Conservation (phyloP, 2,113 vertebrate genomes). For the Nanorana parkeri region DNA sequence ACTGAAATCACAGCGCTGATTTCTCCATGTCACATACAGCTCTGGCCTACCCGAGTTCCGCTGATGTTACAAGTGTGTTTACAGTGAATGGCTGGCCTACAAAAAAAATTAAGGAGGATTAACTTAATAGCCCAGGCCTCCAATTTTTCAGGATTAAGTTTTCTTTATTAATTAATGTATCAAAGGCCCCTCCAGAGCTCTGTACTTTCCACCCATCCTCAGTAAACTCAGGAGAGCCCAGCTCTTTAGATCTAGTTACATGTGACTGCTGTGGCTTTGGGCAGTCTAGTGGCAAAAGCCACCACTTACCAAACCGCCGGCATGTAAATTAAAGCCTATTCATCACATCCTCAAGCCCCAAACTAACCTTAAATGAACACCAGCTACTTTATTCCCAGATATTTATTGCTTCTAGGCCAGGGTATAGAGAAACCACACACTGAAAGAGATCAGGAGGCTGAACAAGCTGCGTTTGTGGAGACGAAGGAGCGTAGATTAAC, state of each 20-base stretch:
- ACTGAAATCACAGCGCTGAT: too few relatives aligned
- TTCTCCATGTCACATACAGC: too few relatives aligned
- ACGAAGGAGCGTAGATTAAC: conserved; percentile 49
- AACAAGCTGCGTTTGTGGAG: conserved; percentile 55
- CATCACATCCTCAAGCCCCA: conserved; percentile 63
- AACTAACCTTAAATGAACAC: conserved; percentile 64
- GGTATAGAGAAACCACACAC: conserved; percentile 52
- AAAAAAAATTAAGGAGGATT: neutral
- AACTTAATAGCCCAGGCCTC: neutral
- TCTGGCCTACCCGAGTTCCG: too few relatives aligned
- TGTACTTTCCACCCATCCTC: conserved; percentile 54
- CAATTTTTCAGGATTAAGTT: conserved; percentile 19
- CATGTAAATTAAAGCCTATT: conserved; percentile 67
- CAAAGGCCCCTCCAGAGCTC: conserved; percentile 50
- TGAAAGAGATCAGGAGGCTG: conserved; percentile 43
- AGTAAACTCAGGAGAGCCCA: conserved; percentile 55
- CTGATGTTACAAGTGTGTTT: neutral
- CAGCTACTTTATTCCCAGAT: conserved; percentile 61
- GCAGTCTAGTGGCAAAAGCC: conserved; percentile 52
- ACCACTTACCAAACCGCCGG: conserved; percentile 62
- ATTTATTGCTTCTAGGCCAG: conserved; percentile 65
- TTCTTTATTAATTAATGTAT: conserved; percentile 53
- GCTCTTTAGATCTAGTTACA: conserved; percentile 59
- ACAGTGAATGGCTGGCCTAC: neutral
- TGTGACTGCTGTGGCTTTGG: conserved; percentile 60